A percentile compares a stretch with the other conserved stretches of the same genome.
Conservation (phyloP, 1,140 invertebrate species). For the Orussus abietinus region DNA sequence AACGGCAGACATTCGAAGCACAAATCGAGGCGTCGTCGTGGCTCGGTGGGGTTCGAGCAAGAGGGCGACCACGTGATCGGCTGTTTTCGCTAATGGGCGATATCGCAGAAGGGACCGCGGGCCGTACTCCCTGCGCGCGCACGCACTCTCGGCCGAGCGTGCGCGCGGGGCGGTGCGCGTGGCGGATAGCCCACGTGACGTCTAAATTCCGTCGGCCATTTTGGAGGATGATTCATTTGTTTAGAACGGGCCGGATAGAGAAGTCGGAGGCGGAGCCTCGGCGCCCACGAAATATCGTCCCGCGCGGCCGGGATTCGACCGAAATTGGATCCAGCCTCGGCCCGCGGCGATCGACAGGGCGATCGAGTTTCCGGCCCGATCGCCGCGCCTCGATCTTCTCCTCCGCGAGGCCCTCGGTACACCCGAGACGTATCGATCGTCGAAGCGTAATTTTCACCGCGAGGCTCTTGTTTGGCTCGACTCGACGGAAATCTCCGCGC, state of each 20-base stretch:
- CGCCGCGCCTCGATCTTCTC: too few relatives aligned
- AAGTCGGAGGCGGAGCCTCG: constrained; percentile 47
- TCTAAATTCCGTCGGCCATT: constrained; percentile 53
- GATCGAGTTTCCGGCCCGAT: background rate
- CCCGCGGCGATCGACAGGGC: background rate
- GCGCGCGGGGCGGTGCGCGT: too few relatives aligned
- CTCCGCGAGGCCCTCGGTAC: too few relatives aligned
- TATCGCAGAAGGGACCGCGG: background rate
- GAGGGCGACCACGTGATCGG: too few relatives aligned
- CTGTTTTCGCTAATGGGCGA: background rate
- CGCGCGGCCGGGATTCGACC: constrained; percentile 29
- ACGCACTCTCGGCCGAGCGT: too few relatives aligned
- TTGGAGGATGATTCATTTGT: constrained; percentile 52
- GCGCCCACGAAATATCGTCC: constrained; percentile 42
- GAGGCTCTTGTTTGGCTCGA: too few relatives aligned
- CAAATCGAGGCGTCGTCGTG: too few relatives aligned
- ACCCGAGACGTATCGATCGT: too few relatives aligned
- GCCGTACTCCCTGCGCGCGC: constrained; percentile 18
- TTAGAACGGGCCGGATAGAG: constrained; percentile 50
- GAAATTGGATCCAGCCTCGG: constrained; percentile 21
- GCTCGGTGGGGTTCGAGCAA: too few relatives aligned
- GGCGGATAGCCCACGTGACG: constrained; percentile 38
- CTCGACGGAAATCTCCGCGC: too few relatives aligned
- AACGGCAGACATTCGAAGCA: too few relatives aligned
- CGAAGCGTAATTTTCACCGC: too few relatives aligned